A percentile compares a stretch with the other conserved stretches of the same genome.
Conservation (phyloP, 2,888 invertebrate species). For the Periphyllus acericola region DNA sequence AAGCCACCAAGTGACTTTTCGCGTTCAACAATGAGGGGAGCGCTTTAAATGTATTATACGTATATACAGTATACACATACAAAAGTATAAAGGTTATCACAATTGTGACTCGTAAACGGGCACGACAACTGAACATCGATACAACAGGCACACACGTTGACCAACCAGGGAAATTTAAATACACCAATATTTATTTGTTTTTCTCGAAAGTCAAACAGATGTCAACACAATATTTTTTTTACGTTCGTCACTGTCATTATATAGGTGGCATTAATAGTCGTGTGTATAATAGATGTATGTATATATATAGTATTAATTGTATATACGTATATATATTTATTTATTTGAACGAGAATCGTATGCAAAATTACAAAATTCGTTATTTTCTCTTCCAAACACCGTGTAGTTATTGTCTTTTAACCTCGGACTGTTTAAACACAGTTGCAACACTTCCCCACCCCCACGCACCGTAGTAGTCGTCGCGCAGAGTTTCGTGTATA, state of each 20-base stretch:
- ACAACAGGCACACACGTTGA: not conserved
- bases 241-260: not conserved
- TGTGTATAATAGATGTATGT: not conserved
- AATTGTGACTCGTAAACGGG: not conserved
- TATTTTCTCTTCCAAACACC: conserved; percentile 47
- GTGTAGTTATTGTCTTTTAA: conserved; percentile 50
- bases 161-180: not conserved
- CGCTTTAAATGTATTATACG: not conserved
- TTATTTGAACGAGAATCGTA: not conserved
- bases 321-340: not conserved
- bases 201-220: not conserved
- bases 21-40: conserved; percentile 21
- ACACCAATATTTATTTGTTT: not conserved
- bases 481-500: not conserved
- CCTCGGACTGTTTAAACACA: conserved; percentile 52
- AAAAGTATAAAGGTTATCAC: conserved; percentile 16
- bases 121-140: not conserved
- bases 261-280: not conserved
- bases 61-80: not conserved
- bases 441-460: conserved; percentile 54
- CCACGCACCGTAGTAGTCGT: not conserved
- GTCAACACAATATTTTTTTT: not conserved
- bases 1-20: conserved; percentile 8
- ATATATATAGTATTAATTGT: not conserved
- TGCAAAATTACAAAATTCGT: conserved; percentile 41